A percentile compares a stretch with the other conserved stretches of the same genome.
These are phyloP conservation scores for Calephelis perditalis DNA, from an alignment of 2,888 invertebrate species.

Conservation along the genomic window DNA sequence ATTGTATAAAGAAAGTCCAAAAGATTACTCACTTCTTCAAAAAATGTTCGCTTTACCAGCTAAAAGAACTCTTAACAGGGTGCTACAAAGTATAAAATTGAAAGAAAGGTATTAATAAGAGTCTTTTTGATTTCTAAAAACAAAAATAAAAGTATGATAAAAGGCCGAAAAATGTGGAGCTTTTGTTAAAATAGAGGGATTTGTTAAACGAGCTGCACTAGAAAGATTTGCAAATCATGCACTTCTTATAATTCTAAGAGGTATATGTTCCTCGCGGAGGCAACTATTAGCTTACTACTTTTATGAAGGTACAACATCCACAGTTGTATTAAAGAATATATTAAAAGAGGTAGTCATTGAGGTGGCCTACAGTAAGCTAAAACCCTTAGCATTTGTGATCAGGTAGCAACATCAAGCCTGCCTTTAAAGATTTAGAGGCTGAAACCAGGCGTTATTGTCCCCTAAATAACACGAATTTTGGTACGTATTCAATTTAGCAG, in stretches of 20 bases:
- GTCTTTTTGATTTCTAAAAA: no score
- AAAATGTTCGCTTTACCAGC: conserved; percentile 20
- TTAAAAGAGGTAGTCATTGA: no score
- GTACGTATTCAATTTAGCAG: no score
- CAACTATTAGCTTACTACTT: conserved; percentile 18
- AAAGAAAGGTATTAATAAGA: not conserved
- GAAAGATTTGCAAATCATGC: conserved; percentile 21
- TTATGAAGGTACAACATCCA: conserved; percentile 15
- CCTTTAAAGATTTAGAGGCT: no score
- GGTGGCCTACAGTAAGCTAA: no score
- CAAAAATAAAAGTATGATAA: no score
- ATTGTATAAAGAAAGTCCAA: conserved; percentile 18
- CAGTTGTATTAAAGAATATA: not conserved
- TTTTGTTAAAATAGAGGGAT: no score
- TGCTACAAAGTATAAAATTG: conserved; percentile 18
- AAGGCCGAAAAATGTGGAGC: no score
- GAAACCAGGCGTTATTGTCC: no score
- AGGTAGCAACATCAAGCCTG: no score
- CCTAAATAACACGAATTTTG: no score
- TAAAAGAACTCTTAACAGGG: conserved; percentile 17
- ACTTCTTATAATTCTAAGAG: conserved; percentile 22
- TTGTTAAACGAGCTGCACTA: not conserved
- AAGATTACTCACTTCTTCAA: conserved; percentile 17
- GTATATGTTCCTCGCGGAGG: conserved; percentile 20
- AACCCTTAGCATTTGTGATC: no score